These are phyloP conservation scores for Penaeus indicus DNA, from an alignment of 1,140 invertebrate genomes.

Conservation along the genomic window DNA sequence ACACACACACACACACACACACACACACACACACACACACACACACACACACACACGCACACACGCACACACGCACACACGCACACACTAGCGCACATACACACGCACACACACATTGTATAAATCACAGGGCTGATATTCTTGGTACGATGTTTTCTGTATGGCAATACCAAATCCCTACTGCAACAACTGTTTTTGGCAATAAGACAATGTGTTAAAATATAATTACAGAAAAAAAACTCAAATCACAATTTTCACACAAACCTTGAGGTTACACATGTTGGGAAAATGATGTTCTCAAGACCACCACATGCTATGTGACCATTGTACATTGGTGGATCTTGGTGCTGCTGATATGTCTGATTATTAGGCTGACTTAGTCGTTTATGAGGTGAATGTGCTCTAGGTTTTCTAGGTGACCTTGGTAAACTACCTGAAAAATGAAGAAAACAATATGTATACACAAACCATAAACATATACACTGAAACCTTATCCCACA, in stretches of 20 bases:
- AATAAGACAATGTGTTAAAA: not conserved
- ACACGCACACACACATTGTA: not conserved
- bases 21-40: too few species aligned
- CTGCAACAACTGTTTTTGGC: not conserved
- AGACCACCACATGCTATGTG: slow-evolving; percentile 48
- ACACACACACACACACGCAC: too few species aligned
- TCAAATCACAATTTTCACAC: not conserved
- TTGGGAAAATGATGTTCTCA: slow-evolving; percentile 64
- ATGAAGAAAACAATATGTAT: not conserved
- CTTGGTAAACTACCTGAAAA: slow-evolving; percentile 58
- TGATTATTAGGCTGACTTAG: slow-evolving; percentile 42
- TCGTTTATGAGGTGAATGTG: slow-evolving; percentile 51
- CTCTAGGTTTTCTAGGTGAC: slow-evolving; percentile 39
- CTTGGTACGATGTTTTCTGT: not conserved
- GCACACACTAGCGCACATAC: not conserved
- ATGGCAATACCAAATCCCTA: not conserved
- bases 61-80: too few species aligned
- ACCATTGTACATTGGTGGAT: slow-evolving; percentile 49
- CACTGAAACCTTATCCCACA: not conserved
- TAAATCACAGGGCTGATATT: not conserved
- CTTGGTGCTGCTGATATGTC: slow-evolving; percentile 25
- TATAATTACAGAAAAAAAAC: not conserved
- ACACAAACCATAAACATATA: not conserved
- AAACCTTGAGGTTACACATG: slow-evolving; percentile 62
- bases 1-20: too few species aligned